These are phyloP conservation scores for Patella caerulea DNA, from an alignment of 2,888 invertebrate genomes.

Conservation along the genomic window DNA sequence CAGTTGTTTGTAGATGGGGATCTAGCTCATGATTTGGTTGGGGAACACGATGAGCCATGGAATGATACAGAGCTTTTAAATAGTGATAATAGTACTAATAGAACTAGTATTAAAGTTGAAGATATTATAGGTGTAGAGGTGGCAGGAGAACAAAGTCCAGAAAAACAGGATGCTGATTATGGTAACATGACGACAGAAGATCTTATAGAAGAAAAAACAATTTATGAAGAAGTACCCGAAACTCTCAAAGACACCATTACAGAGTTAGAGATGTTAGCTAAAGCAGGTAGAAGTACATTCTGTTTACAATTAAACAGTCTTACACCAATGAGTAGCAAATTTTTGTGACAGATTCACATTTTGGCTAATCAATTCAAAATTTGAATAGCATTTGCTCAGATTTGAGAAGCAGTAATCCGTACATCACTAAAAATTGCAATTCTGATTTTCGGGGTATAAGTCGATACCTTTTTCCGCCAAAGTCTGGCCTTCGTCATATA, in stretches of 20 bases:
- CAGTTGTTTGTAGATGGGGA: slow-evolving; percentile 12
- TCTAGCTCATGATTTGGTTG: neutral
- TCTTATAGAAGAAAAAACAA: neutral
- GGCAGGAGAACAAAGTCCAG: slow-evolving; percentile 9
- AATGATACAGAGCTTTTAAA: slow-evolving; percentile 8
- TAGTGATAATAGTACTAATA: slow-evolving; percentile 6
- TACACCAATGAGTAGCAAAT: too few relatives aligned
- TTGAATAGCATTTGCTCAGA: too few relatives aligned
- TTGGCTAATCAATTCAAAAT: too few relatives aligned
- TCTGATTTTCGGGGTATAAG: too few relatives aligned
- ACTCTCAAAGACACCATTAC: slow-evolving; percentile 68
- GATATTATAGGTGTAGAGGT: slow-evolving; percentile 12
- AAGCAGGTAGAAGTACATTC: slow-evolving; percentile 74
- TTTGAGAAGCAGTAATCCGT: too few relatives aligned
- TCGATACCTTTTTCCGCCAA: too few relatives aligned
- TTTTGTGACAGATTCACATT: too few relatives aligned
- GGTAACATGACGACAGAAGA: slow-evolving; percentile 14
- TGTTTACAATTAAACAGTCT: too few relatives aligned
- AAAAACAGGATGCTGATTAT: slow-evolving; percentile 12
- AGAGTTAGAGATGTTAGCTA: slow-evolving; percentile 77
- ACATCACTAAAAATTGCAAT: too few relatives aligned
- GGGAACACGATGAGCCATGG: neutral
- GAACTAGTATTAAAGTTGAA: slow-evolving; percentile 8
- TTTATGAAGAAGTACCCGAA: slow-evolving; percentile 16
- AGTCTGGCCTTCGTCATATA: too few relatives aligned